Evolutionary conservation across 1,140 invertebrate genomes (phyloP), one percentile per base, ranked within the genome.

Genomic region (Cephus cinctus): DNA sequence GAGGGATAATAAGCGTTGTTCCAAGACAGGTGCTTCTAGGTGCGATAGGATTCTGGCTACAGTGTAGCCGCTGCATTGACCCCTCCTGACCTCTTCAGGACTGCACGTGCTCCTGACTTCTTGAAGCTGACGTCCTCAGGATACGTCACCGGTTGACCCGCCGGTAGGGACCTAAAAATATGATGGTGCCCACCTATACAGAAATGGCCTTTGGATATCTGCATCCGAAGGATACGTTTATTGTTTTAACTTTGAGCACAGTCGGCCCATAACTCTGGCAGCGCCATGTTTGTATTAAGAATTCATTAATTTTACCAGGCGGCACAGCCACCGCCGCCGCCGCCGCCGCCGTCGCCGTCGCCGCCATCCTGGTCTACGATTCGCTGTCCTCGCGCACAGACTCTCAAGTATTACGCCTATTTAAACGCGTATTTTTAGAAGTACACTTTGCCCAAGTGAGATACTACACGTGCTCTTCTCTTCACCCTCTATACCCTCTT

Each of bases 191-290:
- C n/a, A n/a, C n/a, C n/a, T n/a, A n/a, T n/a, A 18, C 14, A 18
- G 14, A 60, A 62, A 62, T 60, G 63, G 57, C 54, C 53, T 61
- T 55, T 56, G 56, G 53, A 61, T 63, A 63, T 63, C 52, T 61
- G 48, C 61, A 56, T 57, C 45, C 52, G 47, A 47, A 54, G 52
- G 52, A 55, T 11, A 22, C 50, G 63, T 68, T 66, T 68, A 66
- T 68, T 66, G 63, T 62, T 66, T 68, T 63, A 68, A 64, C 63
- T 68, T 64, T 64, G 61, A 64, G 57, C 51, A 52, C 42, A 38
- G 43, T 38, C 54, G 47, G 47, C 43, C 46, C 47, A 36, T 30
- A 16, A 25, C 18, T 32, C 42, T 30, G 11, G 18, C 16, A 47
- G 21, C 35, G 35, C 25, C 34, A 41, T 50, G 57, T 58, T 65